A percentile compares a stretch with the other conserved stretches of the same genome.
phyloP scores from a whole-genome alignment of 2,113 vertebrate species.

The Cyprinodon brontotheroides region DNA sequence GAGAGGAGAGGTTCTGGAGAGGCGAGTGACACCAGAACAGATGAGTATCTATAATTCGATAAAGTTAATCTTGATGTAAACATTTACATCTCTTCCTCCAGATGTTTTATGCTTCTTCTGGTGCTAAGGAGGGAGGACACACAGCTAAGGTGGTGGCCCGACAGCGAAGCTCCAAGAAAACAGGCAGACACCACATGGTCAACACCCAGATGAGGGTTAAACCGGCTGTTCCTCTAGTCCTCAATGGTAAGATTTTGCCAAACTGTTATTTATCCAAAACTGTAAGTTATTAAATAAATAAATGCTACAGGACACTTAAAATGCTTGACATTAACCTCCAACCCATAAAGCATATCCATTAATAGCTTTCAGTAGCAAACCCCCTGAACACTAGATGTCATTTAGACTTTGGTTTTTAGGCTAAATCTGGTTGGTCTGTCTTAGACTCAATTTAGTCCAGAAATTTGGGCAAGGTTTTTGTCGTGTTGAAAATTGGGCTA shows the following conservation, averaged over 20 bases:
- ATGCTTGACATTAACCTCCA: no score
- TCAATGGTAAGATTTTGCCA: conserved; percentile 81
- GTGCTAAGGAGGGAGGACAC: conserved; percentile 79
- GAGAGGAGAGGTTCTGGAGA: conserved; percentile 85
- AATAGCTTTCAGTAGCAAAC: no score
- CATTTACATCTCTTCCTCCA: conserved; percentile 44
- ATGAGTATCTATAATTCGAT: background rate
- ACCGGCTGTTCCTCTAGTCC: conserved; percentile 80
- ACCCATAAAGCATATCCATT: no score
- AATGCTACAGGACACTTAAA: no score
- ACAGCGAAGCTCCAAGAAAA: conserved; percentile 89
- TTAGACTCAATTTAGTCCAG: no score
- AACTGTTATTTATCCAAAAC: background rate
- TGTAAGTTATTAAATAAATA: background rate
- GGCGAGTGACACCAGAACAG: conserved; percentile 66
- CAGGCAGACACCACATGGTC: conserved; percentile 83
- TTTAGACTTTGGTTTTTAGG: no score
- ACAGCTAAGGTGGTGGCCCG: conserved; percentile 89
- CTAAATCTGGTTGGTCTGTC: no score
- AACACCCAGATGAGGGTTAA: conserved; percentile 96
- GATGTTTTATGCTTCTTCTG: conserved; percentile 84
- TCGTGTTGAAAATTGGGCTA: no score
- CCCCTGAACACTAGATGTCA: no score
- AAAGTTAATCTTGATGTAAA: background rate
- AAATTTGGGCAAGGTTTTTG: no score